Evolutionary conservation across 64 coral and sea anemone species (phyloP), one percentile per base, ranked within the genome.

Genomic region (Platygyra sinensis): DNA sequence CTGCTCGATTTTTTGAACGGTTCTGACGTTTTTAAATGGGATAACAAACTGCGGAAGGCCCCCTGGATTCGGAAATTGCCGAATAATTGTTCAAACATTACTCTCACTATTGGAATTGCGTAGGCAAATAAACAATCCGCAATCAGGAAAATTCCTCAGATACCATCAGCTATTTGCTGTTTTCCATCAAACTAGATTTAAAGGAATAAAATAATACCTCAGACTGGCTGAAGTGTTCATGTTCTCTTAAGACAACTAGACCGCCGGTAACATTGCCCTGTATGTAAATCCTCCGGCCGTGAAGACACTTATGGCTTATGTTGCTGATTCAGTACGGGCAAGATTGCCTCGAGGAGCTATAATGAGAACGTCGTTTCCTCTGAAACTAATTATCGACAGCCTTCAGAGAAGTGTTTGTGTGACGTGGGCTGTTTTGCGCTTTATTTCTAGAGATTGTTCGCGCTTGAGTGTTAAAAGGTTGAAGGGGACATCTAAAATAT

Each of bases 141-240:
- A 71, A 69, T 85, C 62, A 42, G 62, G 81, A 85, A 72, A 72
- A 85, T 85, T 69, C 81, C 60, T 14, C 13, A 39, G 81, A 85
- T 85, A 14, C 81, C 81, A 50, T 14, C 9, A 22, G 4, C 25
- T 27, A 24, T 50, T 36, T 51, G 14, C 81, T 85, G 81, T 31
- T 85, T 85, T 85, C 63, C 20, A 71, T 85, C 81, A 85, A 18
- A 85, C 22, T 46, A 63, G 81, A 85, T 85, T 85, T 85, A 85
- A n/a, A 11, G 27, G 36, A 20, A 38, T 69, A 36, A 17, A 71
- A 85, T 64, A 69, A 38, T 20, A 51, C 63, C 81, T 85, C 81
- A 85, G 81, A 85, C 81, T 20, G 63, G 10, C 81, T 85, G 69
- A 85, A 28, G 59, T 42, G 10, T 32, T 65, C 5, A 85, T 85